Evolutionary conservation across 1,140 invertebrate species (phyloP).

Genomic region (Camponotus floridanus): DNA sequence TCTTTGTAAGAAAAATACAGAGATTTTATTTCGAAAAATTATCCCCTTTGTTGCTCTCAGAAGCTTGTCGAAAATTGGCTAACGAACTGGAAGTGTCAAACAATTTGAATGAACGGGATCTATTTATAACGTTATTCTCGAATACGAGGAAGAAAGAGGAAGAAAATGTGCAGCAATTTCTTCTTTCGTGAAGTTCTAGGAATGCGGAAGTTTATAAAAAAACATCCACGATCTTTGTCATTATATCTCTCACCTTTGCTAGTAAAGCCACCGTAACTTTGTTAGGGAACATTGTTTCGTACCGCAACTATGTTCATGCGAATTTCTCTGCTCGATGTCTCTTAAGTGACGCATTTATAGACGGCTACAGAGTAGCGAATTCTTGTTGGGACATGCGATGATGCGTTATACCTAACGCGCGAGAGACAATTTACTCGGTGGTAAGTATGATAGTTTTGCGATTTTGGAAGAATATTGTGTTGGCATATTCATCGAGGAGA

Average conservation of each 20-base stretch:
- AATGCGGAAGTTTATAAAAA: neutral
- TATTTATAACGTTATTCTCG: neutral
- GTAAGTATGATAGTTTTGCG: neutral
- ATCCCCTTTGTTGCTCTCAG: conserved; percentile 7
- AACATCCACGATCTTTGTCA: neutral
- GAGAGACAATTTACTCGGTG: neutral
- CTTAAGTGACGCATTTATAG: conserved; percentile 47
- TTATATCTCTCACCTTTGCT: neutral
- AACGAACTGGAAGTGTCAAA: neutral
- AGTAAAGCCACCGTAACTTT: conserved; percentile 42
- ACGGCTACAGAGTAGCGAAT: conserved; percentile 31
- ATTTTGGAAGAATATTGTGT: neutral
- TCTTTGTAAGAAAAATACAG: neutral
- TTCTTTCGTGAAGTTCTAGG: neutral
- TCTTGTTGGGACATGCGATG: neutral
- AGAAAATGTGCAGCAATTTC: neutral
- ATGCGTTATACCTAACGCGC: neutral
- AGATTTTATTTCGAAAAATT: conserved; percentile 43
- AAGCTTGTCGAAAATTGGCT: neutral
- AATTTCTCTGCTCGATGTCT: conserved; percentile 54
- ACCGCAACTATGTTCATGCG: conserved; percentile 41
- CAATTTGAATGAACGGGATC: neutral
- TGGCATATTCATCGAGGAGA: neutral
- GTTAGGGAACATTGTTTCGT: conserved; percentile 55
- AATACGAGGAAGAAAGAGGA: neutral